These are phyloP conservation scores for Lamproptera curius DNA, from an alignment of 2,888 invertebrate species.

Conservation along the genomic window DNA sequence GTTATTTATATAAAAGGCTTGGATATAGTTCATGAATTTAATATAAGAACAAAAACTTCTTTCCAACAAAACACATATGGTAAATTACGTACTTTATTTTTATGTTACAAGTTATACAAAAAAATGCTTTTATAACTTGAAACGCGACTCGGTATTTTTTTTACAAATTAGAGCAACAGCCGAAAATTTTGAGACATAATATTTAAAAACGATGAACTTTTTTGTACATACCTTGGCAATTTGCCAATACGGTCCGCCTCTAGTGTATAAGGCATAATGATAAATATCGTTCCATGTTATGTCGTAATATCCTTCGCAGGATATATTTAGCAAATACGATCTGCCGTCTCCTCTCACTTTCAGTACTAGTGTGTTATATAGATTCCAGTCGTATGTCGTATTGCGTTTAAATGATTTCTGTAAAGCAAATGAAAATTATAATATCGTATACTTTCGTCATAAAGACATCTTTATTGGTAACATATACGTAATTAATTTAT, in stretches of 20 bases:
- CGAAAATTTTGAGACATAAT: no score
- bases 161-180: no score
- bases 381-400: conserved; percentile 83
- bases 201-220: no score
- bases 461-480: neutral
- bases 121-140: no score
- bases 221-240: conserved; percentile 85
- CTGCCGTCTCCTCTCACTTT: conserved; percentile 96
- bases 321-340: conserved; percentile 89
- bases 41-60: no score
- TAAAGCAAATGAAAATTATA: conserved; percentile 31
- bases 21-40: no score
- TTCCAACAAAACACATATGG: no score
- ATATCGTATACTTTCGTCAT: neutral
- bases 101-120: no score
- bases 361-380: conserved; percentile 86
- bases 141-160: no score
- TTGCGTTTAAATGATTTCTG: conserved; percentile 90
- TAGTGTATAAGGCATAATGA: conserved; percentile 91
- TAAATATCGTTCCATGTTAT: conserved; percentile 93
- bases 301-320: conserved; percentile 87
- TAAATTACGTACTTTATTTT: no score
- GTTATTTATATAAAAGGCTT: no score
- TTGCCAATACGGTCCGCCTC: conserved; percentile 99
- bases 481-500: neutral